phyloP scores from a whole-genome alignment of 1,140 invertebrate species.

The Steinernema feltiae region DNA sequence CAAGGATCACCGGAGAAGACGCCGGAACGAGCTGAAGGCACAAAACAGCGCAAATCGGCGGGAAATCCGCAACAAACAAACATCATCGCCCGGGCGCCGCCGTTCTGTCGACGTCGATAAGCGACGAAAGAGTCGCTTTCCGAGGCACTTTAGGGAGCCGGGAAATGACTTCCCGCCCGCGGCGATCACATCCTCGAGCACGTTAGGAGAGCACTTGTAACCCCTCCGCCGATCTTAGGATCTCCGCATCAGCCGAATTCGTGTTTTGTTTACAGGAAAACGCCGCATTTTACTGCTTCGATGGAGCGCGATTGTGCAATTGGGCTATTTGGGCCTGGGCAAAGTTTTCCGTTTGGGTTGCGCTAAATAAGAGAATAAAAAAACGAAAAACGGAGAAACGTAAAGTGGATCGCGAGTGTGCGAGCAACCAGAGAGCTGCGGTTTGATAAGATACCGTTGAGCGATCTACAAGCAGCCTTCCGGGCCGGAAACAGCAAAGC shows the following conservation, averaged over 20 bases:
- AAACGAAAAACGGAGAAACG: neutral
- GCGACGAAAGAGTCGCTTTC: neutral
- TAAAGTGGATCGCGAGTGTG: neutral
- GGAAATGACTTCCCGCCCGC: neutral
- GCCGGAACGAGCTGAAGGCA: too few species aligned
- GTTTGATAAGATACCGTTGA: neutral
- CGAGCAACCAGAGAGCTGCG: neutral
- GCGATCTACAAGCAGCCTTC: neutral
- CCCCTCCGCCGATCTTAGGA: neutral
- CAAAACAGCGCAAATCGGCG: neutral
- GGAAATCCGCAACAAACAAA: neutral
- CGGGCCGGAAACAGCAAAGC: neutral
- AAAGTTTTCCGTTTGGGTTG: neutral
- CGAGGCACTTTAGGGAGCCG: neutral
- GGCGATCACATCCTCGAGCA: neutral
- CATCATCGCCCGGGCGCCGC: neutral
- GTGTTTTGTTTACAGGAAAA: neutral
- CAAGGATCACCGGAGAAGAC: neutral
- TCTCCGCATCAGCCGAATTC: too few species aligned
- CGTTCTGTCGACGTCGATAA: neutral
- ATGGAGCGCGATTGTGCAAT: conserved; percentile 12
- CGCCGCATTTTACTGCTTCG: neutral
- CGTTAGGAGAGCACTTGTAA: neutral
- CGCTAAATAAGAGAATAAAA: conserved; percentile 14
- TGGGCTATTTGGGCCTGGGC: conserved; percentile 8